Evolutionary conservation across 2,888 invertebrate species (phyloP), one percentile per base, ranked within the genome.

Genomic region (Saturnia pavonia): DNA sequence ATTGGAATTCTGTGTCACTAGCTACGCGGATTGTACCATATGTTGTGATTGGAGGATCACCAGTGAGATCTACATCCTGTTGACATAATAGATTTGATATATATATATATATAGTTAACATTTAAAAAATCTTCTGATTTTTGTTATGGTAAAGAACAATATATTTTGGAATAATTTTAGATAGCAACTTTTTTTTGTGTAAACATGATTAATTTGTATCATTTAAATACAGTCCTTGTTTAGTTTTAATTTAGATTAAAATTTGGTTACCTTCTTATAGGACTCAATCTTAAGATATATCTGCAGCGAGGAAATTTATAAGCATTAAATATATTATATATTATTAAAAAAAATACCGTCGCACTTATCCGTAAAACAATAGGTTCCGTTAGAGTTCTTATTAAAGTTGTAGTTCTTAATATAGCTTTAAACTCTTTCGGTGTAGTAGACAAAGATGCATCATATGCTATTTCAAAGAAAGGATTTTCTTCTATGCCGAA

Each of bases 31-130:
- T 73, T 22, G 85, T 88, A 3, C 87, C 85, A 19, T 70, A 77
- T 3, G 78, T 79, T 16, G 88, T 87, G 19, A 74, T 75, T 1
- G 82, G 82, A 0, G 82, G 83, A 73, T 89, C 88, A 4, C 70
- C 75, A 0, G 94, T 94, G 19, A 25, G 67, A 74, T 94, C 94
- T 16, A 88, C 86, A 71, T 94, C 94, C 94, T 94, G 75, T 51
- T 71, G 75, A 73, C 70, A 67, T 45, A 19, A 63, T 73, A 67
- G 1, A 9, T 22, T n/a, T 51, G 16, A 57, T 57, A 34, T n/a
- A n/a, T n/a, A n/a, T n/a, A 14, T 48, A 48, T 0, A 48, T 6
- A 48, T 3, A 16, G 16, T 48, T 4, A 4, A 34, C 34, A 48
- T 43, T 43, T 45, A 48, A 48, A n/a, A 48, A 19, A 19, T 19